Evolutionary conservation across 2,797 vertebrate genomes (phyloP).

Genomic region (Muscicapa comitata): DNA sequence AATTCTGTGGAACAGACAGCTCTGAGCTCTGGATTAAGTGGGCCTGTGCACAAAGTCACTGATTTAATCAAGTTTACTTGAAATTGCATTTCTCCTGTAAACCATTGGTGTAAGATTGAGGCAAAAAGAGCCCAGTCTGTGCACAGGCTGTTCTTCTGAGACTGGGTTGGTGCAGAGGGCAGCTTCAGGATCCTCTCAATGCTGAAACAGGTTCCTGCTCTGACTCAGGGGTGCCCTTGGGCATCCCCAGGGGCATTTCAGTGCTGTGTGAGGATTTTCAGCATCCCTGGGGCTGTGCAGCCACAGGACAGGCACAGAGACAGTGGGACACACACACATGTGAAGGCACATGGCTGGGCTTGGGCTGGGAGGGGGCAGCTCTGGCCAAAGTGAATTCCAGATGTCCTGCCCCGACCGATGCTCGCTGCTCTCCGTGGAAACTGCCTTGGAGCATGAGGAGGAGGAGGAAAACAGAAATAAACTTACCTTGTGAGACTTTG

Average conservation of each 20-base stretch:
- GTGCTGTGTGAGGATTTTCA: not conserved
- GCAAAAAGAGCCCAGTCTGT: not conserved
- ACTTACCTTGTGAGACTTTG: slow-evolving; percentile 91
- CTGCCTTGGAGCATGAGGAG: not conserved
- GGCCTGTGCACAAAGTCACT: not conserved
- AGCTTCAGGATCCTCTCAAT: not conserved
- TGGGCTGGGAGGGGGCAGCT: not conserved
- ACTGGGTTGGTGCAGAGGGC: not conserved
- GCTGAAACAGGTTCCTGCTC: not conserved
- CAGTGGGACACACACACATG: not conserved
- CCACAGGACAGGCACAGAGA: slow-evolving; percentile 11
- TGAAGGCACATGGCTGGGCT: not conserved
- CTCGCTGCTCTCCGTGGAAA: accelerated
- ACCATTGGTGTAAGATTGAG: not conserved
- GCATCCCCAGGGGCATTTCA: not conserved
- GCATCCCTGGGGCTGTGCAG: not conserved
- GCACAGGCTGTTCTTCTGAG: not conserved
- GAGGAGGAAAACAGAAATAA: slow-evolving; percentile 22
- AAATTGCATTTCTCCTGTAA: not conserved
- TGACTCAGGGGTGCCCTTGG: not conserved
- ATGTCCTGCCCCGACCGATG: accelerated
- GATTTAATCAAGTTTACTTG: not conserved
- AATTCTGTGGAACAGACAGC: not conserved
- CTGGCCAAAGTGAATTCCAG: not conserved
- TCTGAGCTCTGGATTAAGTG: not conserved